phyloP scores from a whole-genome alignment of 2,113 vertebrate species.

The Heloderma charlesbogerti region DNA sequence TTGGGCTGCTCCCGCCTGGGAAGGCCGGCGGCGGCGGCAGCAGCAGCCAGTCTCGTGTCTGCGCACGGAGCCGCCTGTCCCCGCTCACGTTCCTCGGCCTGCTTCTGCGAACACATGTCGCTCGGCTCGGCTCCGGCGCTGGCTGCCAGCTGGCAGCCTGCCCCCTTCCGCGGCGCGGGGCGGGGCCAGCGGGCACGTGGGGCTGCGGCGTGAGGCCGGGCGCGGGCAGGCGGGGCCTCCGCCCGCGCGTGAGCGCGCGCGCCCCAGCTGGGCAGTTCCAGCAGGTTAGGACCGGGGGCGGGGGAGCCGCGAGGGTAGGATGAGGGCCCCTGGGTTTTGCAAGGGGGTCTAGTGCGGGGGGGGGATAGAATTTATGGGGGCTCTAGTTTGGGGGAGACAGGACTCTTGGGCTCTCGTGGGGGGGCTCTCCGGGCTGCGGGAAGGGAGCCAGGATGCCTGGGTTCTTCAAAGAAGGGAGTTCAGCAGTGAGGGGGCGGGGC shows the following conservation, averaged over 20 bases:
- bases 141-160: slow-evolving; percentile 36
- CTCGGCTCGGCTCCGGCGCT: slow-evolving; percentile 8
- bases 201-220: slow-evolving; percentile 21
- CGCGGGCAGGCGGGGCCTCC: neutral
- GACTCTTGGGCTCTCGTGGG: too few species aligned
- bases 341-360: neutral
- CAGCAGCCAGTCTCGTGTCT: slow-evolving; percentile 3
- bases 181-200: slow-evolving; percentile 17
- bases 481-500: neutral
- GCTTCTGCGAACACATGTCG: slow-evolving; percentile 26
- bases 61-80: slow-evolving; percentile 5
- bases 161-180: slow-evolving; percentile 32
- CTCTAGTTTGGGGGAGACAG: neutral
- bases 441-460: neutral
- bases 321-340: neutral
- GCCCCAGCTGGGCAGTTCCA: neutral
- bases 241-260: neutral
- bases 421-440: neutral
- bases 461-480: neutral
- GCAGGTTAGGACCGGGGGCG: slow-evolving; percentile 17
- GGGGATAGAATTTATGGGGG: neutral
- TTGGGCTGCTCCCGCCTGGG: neutral
- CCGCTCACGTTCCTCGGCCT: slow-evolving; percentile 14
- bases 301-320: neutral
- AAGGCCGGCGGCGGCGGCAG: neutral